phyloP scores from a whole-genome alignment of 2,113 vertebrate genomes.

The Colaptes auratus region DNA sequence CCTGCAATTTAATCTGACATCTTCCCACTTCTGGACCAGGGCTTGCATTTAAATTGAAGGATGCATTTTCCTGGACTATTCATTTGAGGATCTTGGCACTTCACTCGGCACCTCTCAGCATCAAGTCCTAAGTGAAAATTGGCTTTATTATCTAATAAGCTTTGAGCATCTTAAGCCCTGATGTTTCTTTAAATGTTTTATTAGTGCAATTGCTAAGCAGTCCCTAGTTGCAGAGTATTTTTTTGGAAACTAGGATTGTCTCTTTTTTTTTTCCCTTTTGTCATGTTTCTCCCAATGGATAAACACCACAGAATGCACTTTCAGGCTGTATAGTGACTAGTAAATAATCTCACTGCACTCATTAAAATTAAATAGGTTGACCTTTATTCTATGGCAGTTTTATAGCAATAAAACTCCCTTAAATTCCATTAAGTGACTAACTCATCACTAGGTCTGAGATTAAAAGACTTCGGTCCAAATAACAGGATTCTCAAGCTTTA shows the following conservation, averaged over 20 bases:
- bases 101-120: neutral
- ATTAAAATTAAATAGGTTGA: neutral
- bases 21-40: neutral
- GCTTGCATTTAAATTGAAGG: neutral
- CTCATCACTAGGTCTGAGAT: neutral
- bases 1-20: neutral
- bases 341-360: neutral
- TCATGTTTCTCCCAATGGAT: neutral
- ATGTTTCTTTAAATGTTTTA: neutral
- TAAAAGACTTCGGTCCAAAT: neutral
- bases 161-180: neutral
- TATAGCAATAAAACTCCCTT: neutral
- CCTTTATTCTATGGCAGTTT: constrained; percentile 10
- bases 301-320: neutral
- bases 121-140: neutral
- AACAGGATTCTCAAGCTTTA: neutral
- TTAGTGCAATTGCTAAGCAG: neutral
- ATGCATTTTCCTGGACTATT: neutral
- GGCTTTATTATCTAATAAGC: neutral
- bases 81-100: neutral
- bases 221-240: neutral
- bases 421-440: neutral
- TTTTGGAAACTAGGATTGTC: neutral
- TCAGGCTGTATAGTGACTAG: neutral
- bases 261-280: neutral